Evolutionary conservation across 2,797 vertebrate species (phyloP).

Genomic region (Pantherophis vulpinus): DNA sequence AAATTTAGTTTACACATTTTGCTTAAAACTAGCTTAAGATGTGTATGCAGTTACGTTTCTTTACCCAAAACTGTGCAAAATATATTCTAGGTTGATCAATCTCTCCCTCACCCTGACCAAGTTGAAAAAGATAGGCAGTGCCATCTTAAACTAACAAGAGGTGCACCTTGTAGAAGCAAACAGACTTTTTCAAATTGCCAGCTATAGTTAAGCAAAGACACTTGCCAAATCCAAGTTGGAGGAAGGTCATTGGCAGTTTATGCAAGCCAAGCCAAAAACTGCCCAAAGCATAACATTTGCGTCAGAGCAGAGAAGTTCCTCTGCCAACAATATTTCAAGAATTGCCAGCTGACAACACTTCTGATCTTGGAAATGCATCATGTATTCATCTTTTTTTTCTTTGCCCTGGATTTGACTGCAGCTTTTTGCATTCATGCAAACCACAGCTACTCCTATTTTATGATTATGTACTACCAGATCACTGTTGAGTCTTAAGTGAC

Average conservation of each 20-base stretch:
- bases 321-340: constrained; percentile 41
- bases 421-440: neutral
- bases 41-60: neutral
- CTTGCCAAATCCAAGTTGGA: constrained; percentile 2
- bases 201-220: neutral
- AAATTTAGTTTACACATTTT: neutral
- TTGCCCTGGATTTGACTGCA: neutral
- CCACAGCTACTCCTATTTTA: neutral
- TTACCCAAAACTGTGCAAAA: neutral
- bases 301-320: constrained; percentile 21
- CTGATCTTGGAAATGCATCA: neutral
- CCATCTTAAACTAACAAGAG: neutral
- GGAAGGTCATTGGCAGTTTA: constrained; percentile 18
- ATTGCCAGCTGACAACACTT: constrained; percentile 22
- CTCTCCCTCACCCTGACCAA: neutral
- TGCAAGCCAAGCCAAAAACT: constrained; percentile 33
- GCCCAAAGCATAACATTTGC: constrained; percentile 15
- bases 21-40: neutral
- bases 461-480: neutral
- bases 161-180: constrained; percentile 13
- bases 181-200: constrained; percentile 14
- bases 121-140: neutral
- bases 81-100: neutral
- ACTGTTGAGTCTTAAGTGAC: neutral
- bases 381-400: neutral